Evolutionary conservation across 2,888 invertebrate genomes (phyloP), one percentile per base, ranked within the genome.

Genomic region (Folsomia manolachei): DNA sequence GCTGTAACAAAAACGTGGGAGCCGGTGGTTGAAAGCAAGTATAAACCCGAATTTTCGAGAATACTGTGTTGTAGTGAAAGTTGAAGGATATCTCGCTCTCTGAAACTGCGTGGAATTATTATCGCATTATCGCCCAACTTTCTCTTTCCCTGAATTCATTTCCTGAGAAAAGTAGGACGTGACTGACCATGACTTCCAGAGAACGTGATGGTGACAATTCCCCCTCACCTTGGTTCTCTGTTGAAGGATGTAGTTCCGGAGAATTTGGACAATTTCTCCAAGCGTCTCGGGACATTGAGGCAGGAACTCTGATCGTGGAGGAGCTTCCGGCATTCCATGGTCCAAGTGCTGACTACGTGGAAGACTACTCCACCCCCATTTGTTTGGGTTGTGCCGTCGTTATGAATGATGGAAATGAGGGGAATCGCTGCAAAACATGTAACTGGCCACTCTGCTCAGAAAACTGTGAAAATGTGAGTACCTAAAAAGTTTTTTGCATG

Each of bases 391-490:
- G 66, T 66, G 75, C 75, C 60, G 68, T 72, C 7, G 72, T 75
- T 18, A 77, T 77, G 75, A 74, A 75, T 63, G 74, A 75, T 68
- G 72, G 69, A 7, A 72, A 73, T 53, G 70, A 69, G 27, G 68
- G 39, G 0, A 69, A 71, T 53, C 70, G 85, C 0, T 92, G 92
- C 81, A 83, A 85, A 21, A 86, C 87, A 74, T 94, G 94, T 79
- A 93, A 93, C 0, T 94, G 93, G 93, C 93, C 93, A 0, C 85
- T 93, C 82, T 94, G 94, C 82, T 87, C 88, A 0, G 84, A 86
- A 18, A 85, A 87, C 71, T 93, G 93, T 82, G 87, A 87, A 65
- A 74, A 75, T 51, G 77, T 77, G 67, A 65, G 63, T 23, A 24
- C n/a, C n/a, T n/a, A n/a, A n/a, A n/a, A n/a, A n/a, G n/a, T n/a